Evolutionary conservation across 2,797 vertebrate genomes (phyloP).

Genomic region (Oryzias dopingdopingensis): DNA sequence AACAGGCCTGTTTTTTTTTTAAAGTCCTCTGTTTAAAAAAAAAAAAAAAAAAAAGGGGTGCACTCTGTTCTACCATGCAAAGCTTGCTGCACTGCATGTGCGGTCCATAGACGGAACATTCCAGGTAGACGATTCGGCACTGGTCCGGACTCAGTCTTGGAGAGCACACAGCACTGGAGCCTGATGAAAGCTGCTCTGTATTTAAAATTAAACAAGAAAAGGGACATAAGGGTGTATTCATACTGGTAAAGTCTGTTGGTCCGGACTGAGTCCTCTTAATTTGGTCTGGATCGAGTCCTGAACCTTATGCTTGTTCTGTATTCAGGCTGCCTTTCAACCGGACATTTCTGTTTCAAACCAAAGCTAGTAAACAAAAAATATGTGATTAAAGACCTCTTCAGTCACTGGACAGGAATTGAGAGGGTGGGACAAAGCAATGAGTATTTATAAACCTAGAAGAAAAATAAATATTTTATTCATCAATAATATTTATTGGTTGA

Average conservation of each 20-base stretch:
- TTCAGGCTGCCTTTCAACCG: too few species aligned
- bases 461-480: too few species aligned
- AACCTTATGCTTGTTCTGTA: too few species aligned
- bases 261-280: too few species aligned
- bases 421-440: too few species aligned
- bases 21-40: not conserved
- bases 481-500: not conserved
- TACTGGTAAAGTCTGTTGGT: not conserved
- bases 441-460: too few species aligned
- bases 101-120: slow-evolving; percentile 81
- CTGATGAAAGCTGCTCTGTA: slow-evolving; percentile 87
- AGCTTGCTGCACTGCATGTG: slow-evolving; percentile 90
- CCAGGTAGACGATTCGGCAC: slow-evolving; percentile 89
- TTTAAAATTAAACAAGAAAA: slow-evolving; percentile 16
- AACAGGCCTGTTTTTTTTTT: not conserved
- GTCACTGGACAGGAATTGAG: too few species aligned
- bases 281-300: too few species aligned
- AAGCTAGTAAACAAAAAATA: too few species aligned
- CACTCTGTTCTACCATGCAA: slow-evolving; percentile 82
- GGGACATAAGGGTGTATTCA: slow-evolving; percentile 1
- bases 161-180: slow-evolving; percentile 82
- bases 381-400: too few species aligned
- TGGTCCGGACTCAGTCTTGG: slow-evolving; percentile 93
- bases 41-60: not conserved
- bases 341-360: too few species aligned